Evolutionary conservation across 1,140 invertebrate genomes (phyloP).

Genomic region (Conus ventricosus): DNA sequence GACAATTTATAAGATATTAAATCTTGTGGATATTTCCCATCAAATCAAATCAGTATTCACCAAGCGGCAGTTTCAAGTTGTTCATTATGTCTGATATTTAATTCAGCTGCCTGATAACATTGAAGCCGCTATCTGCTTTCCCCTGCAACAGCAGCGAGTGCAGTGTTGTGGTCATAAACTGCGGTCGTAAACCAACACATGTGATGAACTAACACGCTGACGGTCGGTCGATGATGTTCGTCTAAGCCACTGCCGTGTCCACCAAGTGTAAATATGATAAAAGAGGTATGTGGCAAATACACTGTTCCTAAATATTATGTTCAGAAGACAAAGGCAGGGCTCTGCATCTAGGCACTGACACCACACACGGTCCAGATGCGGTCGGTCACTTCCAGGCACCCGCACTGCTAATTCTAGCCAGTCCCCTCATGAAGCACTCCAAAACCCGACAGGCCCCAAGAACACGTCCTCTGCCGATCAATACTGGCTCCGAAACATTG

Average conservation of each 20-base stretch:
- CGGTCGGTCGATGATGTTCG: neutral
- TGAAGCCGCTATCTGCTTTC: neutral
- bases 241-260: neutral
- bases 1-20: neutral
- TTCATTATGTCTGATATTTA: neutral
- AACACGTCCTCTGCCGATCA: slow-evolving; percentile 32
- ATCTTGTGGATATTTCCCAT: neutral
- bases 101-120: neutral
- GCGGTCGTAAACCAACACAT: neutral
- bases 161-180: neutral
- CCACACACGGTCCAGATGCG: neutral
- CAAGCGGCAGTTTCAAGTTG: neutral
- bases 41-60: neutral
- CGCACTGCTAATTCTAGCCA: slow-evolving; percentile 31
- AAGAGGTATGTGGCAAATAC: neutral
- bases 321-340: neutral
- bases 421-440: slow-evolving; percentile 33
- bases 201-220: neutral
- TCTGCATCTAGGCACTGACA: neutral
- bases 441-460: slow-evolving; percentile 39
- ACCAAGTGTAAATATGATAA: neutral
- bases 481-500: slow-evolving; percentile 39
- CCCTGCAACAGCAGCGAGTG: neutral
- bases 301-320: neutral
- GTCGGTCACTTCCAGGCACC: slow-evolving; percentile 13